Conservation (phyloP, 2,113 vertebrate genomes). For the Lophura nycthemera region DNA sequence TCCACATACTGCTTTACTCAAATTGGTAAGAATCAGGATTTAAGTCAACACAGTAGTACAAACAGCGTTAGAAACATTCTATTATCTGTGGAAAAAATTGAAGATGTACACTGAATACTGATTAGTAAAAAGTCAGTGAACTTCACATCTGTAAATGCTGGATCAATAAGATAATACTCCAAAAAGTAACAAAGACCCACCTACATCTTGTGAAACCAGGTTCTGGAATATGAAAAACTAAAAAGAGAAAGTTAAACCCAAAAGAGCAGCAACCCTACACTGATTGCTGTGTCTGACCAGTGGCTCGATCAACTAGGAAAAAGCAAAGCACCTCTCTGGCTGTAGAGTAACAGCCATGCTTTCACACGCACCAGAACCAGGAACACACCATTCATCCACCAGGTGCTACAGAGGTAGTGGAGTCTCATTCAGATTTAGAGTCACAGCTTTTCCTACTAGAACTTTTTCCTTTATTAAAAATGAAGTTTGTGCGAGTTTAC, state of each 20-base stretch:
- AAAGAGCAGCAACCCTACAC: not conserved
- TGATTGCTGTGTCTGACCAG: not conserved
- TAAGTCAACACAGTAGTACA: not conserved
- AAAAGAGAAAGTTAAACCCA: not conserved
- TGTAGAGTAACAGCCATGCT: not conserved
- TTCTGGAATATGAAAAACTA: not conserved
- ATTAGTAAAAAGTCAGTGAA: not conserved
- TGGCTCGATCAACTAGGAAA: not conserved
- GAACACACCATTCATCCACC: not conserved
- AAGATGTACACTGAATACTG: not conserved
- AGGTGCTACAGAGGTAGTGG: rapidly evolving
- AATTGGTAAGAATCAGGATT: not conserved
- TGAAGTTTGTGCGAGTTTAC: not conserved
- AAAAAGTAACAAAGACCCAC: not conserved
- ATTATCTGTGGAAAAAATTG: not conserved
- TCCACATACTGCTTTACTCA: not conserved
- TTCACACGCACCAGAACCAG: not conserved
- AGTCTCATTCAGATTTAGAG: not conserved
- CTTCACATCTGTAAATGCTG: not conserved
- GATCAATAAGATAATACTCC: not conserved
- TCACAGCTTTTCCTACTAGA: rapidly evolving
- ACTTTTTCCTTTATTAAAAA: not conserved
- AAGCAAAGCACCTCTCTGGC: not conserved
- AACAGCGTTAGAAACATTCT: not conserved
- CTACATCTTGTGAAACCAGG: not conserved